These are phyloP conservation scores for Trichonephila clavipes DNA, from an alignment of 1,140 invertebrate species.

Conservation along the genomic window DNA sequence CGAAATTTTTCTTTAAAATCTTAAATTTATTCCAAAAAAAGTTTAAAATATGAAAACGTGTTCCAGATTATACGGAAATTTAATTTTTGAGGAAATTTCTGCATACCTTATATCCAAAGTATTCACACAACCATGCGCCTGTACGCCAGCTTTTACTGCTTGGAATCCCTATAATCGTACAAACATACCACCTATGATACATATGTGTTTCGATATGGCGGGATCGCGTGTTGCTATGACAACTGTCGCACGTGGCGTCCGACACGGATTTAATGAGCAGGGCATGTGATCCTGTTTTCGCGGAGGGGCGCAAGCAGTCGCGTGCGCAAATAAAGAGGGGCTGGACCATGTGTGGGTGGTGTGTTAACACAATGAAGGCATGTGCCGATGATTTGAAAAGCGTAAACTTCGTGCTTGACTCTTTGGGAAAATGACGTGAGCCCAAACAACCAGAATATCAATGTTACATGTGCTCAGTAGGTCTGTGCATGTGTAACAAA, in stretches of 20 bases:
- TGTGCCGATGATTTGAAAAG: slow-evolving; percentile 49
- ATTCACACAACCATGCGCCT: background rate
- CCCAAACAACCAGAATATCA: background rate
- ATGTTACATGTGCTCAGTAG: background rate
- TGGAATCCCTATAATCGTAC: background rate
- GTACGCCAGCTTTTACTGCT: background rate
- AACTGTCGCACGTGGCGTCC: slow-evolving; percentile 58
- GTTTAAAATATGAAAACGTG: background rate
- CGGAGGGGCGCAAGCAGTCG: background rate
- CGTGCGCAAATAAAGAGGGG: background rate
- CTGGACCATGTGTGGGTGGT: too few species aligned
- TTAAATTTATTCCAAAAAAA: background rate
- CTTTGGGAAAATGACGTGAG: background rate
- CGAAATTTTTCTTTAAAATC: too few species aligned
- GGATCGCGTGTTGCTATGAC: slow-evolving; percentile 53
- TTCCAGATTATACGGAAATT: too few species aligned
- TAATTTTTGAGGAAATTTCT: too few species aligned
- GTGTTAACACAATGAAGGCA: background rate
- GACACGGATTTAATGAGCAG: slow-evolving; percentile 65
- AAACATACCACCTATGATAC: slow-evolving; percentile 31
- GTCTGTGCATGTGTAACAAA: background rate
- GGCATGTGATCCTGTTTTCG: slow-evolving; percentile 26
- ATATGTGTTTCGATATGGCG: background rate
- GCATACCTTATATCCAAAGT: background rate
- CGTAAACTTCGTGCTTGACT: slow-evolving; percentile 35